Base-by-base conservation (phyloP, 1,140 invertebrate genomes). In the Lysiphlebus fabarum region DNA sequence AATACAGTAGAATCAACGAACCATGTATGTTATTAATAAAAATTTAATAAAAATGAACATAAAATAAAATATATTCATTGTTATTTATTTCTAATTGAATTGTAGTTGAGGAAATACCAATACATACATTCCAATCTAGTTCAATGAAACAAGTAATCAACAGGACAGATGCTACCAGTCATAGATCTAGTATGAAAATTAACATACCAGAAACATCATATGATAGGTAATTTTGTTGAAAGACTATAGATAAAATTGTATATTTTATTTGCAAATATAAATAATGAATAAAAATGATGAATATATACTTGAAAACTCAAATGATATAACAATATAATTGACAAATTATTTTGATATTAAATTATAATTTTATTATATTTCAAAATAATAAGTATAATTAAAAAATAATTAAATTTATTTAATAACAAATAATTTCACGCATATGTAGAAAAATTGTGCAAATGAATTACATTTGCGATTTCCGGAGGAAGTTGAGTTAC, bases 181-280 rank as follows among this genome's bases (percentile, higher is more conserved):
- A 56, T 54, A 59, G 61, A 56, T 62, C 61, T 58, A 56, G 14
- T 43, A 38, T 59, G 49, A 58, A 62, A 62, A 65, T 69, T 68
- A 68, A 61, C 68, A 70, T 70, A 65, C 65, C 66, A 47, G 40
- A 60, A 66, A 68, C 67, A 65, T 62, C 61, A 64, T 60, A 65
- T 61, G 56, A 62, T 64, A 64, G 65, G 63, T 67, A 70, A 70
- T 70, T 63, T 63, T 62, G 63, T 56, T 47, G 47, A 53, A 17
- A 17, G 17, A 17, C 17, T 17, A 17, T 1, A n/a, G n/a, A n/a
- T n/a, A n/a, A 1, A 17, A 1, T 3, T 17, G 17, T 17, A 17
- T 17, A 17, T 17, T 17, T 17, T n/a, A n/a, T n/a, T n/a, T n/a
- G n/a, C n/a, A n/a, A n/a, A n/a, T n/a, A n/a, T n/a, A n/a, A n/a